phyloP scores from a whole-genome alignment of 2,113 vertebrate species.

The Guaruba guarouba region DNA sequence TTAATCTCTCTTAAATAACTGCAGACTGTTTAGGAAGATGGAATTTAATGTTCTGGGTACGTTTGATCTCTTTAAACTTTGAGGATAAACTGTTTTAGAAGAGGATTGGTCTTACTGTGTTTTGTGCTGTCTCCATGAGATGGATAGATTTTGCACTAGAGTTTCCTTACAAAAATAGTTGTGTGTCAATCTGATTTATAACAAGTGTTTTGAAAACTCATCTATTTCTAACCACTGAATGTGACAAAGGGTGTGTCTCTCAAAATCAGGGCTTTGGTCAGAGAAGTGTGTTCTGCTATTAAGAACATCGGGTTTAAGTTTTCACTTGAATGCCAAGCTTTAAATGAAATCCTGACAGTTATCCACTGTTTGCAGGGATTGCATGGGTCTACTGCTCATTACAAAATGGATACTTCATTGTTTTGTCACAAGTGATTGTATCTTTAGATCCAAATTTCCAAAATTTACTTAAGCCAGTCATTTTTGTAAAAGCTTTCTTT shows the following conservation, averaged over 20 bases:
- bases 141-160: not conserved
- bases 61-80: not conserved
- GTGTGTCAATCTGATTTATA: not conserved
- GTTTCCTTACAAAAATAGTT: not conserved
- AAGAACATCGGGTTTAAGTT: constrained; percentile 43
- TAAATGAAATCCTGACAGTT: constrained; percentile 17
- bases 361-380: not conserved
- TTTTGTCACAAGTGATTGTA: not conserved
- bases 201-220: not conserved
- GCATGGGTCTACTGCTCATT: not conserved
- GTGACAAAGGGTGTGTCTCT: not conserved
- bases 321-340: constrained; percentile 33
- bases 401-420: not conserved
- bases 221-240: constrained; percentile 34
- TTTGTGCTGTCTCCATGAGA: not conserved
- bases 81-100: not conserved
- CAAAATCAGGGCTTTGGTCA: not conserved
- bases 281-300: constrained; percentile 3
- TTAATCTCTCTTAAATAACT: not conserved
- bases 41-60: not conserved
- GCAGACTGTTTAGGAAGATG: constrained; percentile 2
- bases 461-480: not conserved
- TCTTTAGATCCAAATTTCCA: not conserved
- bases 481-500: not conserved
- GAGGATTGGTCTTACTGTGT: not conserved